These are phyloP conservation scores for Semnornis frantzii DNA, from an alignment of 2,113 vertebrate genomes.

Conservation along the genomic window DNA sequence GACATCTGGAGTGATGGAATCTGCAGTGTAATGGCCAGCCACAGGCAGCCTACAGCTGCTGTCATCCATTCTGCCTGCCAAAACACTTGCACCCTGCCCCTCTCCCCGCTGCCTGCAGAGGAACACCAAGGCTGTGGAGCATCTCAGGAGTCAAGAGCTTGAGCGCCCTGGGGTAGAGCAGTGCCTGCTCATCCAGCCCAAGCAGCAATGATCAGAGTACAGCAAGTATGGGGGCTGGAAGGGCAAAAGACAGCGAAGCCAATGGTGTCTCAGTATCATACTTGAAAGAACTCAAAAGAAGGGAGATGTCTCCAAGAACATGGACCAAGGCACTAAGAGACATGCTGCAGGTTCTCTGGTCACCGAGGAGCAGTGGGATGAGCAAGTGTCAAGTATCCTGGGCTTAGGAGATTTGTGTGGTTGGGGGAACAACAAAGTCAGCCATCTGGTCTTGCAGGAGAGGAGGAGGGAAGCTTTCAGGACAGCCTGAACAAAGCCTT, in stretches of 20 bases:
- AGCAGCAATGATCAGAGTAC: neutral
- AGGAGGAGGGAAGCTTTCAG: neutral
- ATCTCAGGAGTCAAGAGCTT: neutral
- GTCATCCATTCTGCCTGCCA: neutral
- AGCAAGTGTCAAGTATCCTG: neutral
- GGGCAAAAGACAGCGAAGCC: neutral
- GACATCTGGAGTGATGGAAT: neutral
- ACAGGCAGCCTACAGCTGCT: neutral
- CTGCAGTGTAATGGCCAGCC: neutral
- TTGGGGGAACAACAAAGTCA: neutral
- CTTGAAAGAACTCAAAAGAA: neutral
- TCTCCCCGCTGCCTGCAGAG: neutral
- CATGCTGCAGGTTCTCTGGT: rapidly evolving
- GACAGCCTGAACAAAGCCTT: neutral
- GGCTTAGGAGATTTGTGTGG: neutral
- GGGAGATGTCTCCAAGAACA: neutral
- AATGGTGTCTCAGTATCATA: neutral
- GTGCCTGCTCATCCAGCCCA: neutral
- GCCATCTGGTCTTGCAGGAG: neutral
- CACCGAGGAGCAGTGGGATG: neutral
- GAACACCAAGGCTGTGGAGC: neutral
- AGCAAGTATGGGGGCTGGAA: neutral
- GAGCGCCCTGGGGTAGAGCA: neutral
- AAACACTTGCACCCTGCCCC: neutral
- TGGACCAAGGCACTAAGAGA: neutral